Evolutionary conservation across 2,113 vertebrate species (phyloP).

Genomic region (Oryzias javanicus): DNA sequence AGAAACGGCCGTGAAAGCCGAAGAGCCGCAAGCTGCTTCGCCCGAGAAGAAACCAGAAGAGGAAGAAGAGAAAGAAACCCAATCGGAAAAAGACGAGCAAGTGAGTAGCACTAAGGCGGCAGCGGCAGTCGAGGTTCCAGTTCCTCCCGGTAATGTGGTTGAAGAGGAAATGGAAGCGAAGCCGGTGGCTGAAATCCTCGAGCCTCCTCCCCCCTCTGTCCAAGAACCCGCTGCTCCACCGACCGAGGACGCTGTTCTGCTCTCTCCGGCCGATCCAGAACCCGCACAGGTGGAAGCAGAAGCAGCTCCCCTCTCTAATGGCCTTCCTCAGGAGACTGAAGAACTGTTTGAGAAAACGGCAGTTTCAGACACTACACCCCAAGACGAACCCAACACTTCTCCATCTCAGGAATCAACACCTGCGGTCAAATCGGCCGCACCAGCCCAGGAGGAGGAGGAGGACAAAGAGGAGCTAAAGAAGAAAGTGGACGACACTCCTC

Average conservation of each 20-base stretch:
- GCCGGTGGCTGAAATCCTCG: slow-evolving; percentile 61
- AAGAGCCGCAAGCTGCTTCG: slow-evolving; percentile 40
- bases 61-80: slow-evolving; percentile 45
- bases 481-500: slow-evolving; percentile 57
- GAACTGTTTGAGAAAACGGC: slow-evolving; percentile 63
- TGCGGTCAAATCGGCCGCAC: slow-evolving; percentile 37
- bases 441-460: slow-evolving; percentile 32
- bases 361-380: slow-evolving; percentile 77
- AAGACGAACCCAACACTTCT: slow-evolving; percentile 76
- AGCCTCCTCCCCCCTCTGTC: slow-evolving; percentile 44
- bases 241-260: slow-evolving; percentile 4
- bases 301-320: slow-evolving; percentile 80
- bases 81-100: slow-evolving; percentile 42
- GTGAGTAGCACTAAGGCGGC: slow-evolving; percentile 11
- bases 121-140: slow-evolving; percentile 15
- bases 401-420: slow-evolving; percentile 57
- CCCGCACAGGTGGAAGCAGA: slow-evolving; percentile 71
- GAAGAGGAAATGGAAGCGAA: slow-evolving; percentile 54
- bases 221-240: slow-evolving; percentile 44
- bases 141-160: background rate
- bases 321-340: slow-evolving; percentile 76
- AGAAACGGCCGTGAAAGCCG: slow-evolving; percentile 64
- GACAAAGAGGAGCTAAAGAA: slow-evolving; percentile 25
- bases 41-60: slow-evolving; percentile 51
- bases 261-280: slow-evolving; percentile 49